phyloP scores from a whole-genome alignment of 1,140 invertebrate genomes.

The Trypoxylus dichotomus region DNA sequence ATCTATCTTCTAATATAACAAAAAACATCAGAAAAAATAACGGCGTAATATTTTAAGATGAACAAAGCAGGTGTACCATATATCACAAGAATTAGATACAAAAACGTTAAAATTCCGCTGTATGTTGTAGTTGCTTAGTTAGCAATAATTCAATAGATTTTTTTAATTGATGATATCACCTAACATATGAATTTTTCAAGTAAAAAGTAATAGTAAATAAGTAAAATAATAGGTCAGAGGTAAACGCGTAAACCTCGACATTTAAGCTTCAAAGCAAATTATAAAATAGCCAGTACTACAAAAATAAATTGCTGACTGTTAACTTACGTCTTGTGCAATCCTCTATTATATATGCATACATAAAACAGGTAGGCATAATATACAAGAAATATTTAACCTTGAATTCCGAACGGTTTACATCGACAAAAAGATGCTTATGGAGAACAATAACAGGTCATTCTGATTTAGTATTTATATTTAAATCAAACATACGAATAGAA shows the following conservation, averaged over 20 bases:
- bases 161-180: neutral
- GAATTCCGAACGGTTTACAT: neutral
- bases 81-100: no score
- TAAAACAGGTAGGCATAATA: neutral
- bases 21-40: no score
- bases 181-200: neutral
- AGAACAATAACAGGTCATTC: neutral
- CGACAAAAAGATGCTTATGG: neutral
- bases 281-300: neutral
- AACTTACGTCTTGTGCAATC: neutral
- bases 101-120: no score
- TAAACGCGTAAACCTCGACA: conserved; percentile 13
- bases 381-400: neutral
- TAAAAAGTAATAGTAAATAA: neutral
- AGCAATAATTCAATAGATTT: neutral
- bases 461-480: no score
- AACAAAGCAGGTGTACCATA: no score
- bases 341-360: neutral
- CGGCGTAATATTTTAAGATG: no score
- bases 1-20: no score
- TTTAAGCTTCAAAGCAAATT: neutral
- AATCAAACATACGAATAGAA: no score
- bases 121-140: no score
- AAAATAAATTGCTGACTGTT: neutral
- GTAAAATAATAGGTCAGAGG: conserved; percentile 18